Base-by-base conservation (phyloP, 2,888 invertebrate genomes). In the Caenorhabditis sinica region DNA sequence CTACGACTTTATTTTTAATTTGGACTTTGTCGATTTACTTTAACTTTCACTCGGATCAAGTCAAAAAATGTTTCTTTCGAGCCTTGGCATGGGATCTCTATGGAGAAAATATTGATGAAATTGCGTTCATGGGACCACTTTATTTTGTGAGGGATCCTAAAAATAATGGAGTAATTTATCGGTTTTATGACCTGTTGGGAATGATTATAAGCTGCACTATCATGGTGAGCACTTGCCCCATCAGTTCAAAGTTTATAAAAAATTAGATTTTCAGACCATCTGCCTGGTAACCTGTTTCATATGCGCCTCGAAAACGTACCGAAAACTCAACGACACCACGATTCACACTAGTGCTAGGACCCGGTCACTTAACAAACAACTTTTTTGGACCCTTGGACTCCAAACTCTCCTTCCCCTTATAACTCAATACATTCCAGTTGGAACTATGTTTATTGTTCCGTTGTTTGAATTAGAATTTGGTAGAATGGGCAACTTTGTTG, bases 361-460 rank as follows among this genome's bases (percentile, higher is more conserved):
- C 9, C 36, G 73, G 11, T 23, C 25, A 5, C 63, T 80, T 17
- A 72, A 80, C 23, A 73, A 73, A 23, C 80, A 80, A 49, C 60
- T 80, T 9, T 80, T 80, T 49, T 60, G 72, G 72, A 73, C 80
- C 0, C 80, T 80, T 9, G 73, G 72, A 9, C 72, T 82, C 36
- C 75, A 82, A 53, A 74, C 75, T 1, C 56, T 75, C 30, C 63
- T 82, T 0, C 82, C 82, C 11, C 56, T 40, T n/a, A 20, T 68
- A 28, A 82, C 82, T 3, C 69, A 69, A 28, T 75, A 75, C 63
- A 68, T 82, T 13, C 82, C 82, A 9, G 75, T 82, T 13, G 82
- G 82, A 0, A 43, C 69, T 13, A 40, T 82, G 28, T 82, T 75
- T 30, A 20, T 82, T 6, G 56, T 74, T 17, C 82, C 82, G 1